Evolutionary conservation across 2,797 vertebrate genomes (phyloP).

Genomic region (Squalus acanthias): DNA sequence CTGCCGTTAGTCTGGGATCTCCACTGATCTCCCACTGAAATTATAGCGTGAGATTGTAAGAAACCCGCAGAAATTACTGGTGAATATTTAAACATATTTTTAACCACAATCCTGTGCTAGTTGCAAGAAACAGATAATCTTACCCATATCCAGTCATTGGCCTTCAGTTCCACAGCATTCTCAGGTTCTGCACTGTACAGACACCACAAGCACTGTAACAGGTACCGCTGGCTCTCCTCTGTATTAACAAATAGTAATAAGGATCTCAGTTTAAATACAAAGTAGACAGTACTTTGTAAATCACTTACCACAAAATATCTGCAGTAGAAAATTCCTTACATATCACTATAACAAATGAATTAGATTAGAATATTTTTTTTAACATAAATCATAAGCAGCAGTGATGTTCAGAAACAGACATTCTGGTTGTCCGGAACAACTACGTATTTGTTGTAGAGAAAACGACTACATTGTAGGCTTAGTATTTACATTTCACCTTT

Average conservation of each 20-base stretch:
- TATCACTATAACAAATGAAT: no score
- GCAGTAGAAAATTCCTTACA: not conserved
- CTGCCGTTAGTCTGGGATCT: not conserved
- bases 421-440: not conserved
- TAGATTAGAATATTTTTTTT: not conserved
- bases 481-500: slow-evolving; percentile 7
- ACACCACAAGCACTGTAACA: slow-evolving; percentile 78
- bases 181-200: slow-evolving; percentile 75
- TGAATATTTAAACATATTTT: slow-evolving; percentile 28
- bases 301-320: not conserved
- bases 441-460: not conserved
- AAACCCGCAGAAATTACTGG: not conserved
- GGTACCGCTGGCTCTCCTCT: slow-evolving; percentile 65
- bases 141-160: slow-evolving; percentile 85
- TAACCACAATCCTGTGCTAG: not conserved
- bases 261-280: not conserved
- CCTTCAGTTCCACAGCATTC: slow-evolving; percentile 69
- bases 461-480: not conserved
- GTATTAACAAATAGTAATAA: slow-evolving; percentile 25
- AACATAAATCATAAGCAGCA: not conserved
- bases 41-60: not conserved
- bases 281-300: slow-evolving; percentile 4
- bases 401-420: not conserved
- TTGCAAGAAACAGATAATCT: slow-evolving; percentile 40
- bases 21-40: not conserved